Percentiles rank a stretch among this genome's conserved stretches.
Conservation (phyloP, 1,140 invertebrate genomes). For the Drosophila santomea region DNA sequence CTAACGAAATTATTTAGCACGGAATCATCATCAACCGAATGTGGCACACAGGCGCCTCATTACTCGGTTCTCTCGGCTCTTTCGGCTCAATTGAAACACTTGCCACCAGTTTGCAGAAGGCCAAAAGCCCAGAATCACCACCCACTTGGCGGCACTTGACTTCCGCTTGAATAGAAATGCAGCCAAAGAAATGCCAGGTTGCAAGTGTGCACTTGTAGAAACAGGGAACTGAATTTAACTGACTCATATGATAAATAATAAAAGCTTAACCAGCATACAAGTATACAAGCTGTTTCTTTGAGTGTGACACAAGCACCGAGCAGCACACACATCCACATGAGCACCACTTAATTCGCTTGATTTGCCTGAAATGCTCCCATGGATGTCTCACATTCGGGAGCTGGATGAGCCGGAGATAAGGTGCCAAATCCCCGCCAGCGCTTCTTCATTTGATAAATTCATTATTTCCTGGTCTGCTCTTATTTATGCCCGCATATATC, state of each 20-base stretch:
- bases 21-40: conserved; percentile 29
- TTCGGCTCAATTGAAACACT: conserved; percentile 64
- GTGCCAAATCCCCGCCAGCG: conserved; percentile 32
- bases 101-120: conserved; percentile 22
- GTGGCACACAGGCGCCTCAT: conserved; percentile 53
- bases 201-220: conserved; percentile 6
- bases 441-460: conserved; percentile 44
- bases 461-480: conserved; percentile 32
- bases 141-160: conserved; percentile 68
- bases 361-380: conserved; percentile 53
- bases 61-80: conserved; percentile 38
- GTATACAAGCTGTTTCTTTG: background rate
- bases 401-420: conserved; percentile 10
- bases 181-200: conserved; percentile 42
- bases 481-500: conserved; percentile 58
- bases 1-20: conserved; percentile 74
- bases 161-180: conserved; percentile 72
- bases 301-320: conserved; percentile 24
- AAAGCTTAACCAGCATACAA: background rate
- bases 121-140: conserved; percentile 12
- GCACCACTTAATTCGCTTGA: conserved; percentile 73
- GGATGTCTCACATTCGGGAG: conserved; percentile 17
- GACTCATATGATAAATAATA: background rate
- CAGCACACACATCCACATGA: conserved; percentile 27
- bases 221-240: background rate